These are phyloP conservation scores for Euclidia mi DNA, from an alignment of 2,888 invertebrate species.

Conservation along the genomic window DNA sequence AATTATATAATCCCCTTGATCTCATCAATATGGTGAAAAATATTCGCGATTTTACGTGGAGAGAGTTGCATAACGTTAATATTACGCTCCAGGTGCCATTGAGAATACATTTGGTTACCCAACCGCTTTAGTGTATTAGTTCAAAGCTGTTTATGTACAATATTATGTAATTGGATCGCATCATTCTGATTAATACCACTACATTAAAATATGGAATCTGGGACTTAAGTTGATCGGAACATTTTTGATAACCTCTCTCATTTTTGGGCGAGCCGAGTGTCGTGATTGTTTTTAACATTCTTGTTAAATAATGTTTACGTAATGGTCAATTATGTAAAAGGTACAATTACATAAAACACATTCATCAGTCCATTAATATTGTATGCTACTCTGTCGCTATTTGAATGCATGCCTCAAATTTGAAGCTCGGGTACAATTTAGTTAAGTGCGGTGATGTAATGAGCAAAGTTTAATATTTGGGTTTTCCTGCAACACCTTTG, in stretches of 20 bases:
- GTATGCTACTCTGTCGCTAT: no score
- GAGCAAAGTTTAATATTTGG: no score
- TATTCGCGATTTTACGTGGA: slow-evolving; percentile 52
- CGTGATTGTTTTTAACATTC: no score
- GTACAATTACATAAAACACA: no score
- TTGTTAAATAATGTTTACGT: no score
- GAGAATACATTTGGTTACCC: slow-evolving; percentile 73
- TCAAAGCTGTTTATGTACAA: slow-evolving; percentile 55
- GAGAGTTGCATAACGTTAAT: slow-evolving; percentile 67
- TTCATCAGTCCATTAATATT: no score
- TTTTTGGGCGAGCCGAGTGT: no score
- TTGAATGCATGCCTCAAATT: no score
- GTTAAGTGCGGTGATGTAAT: no score
- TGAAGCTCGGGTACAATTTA: no score
- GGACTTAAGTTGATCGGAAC: slow-evolving; percentile 45
- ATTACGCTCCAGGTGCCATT: slow-evolving; percentile 72
- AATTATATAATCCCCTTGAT: slow-evolving; percentile 34
- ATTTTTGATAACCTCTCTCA: slow-evolving; percentile 2
- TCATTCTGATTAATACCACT: slow-evolving; percentile 23
- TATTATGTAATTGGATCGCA: slow-evolving; percentile 58
- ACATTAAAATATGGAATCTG: slow-evolving; percentile 27
- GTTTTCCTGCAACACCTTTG: no score
- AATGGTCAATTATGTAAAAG: no score
- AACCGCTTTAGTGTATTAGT: slow-evolving; percentile 70
- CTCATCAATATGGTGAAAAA: slow-evolving; percentile 37